Evolutionary conservation across 2,888 invertebrate genomes (phyloP), one percentile per base, ranked within the genome.

Genomic region (Lutraria lutraria): DNA sequence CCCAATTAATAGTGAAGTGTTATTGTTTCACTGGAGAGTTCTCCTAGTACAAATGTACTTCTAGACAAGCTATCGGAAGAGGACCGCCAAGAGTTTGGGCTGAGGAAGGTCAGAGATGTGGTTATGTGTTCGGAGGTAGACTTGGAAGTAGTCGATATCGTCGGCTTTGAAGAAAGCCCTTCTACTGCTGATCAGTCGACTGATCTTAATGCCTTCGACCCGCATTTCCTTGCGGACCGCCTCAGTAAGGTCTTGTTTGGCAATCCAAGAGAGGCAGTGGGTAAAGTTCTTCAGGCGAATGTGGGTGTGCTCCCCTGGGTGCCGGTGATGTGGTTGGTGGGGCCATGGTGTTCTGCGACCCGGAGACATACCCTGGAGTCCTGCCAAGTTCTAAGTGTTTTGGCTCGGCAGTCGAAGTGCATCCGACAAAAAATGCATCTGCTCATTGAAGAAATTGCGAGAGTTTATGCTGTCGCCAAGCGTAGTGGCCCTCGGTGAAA

Each of bases 401-500:
- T n/a, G 10, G 68, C 10, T 34, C 81, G 13, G 86, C 86, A 15
- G 43, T 86, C 16, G 86, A 68, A 52, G 68, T 86, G 12, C 81
- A 86, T 31, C 86, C 81, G 25, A n/a, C n/a, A 86, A 81, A 19
- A 86, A 81, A 52, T 83, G 83, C 83, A 63, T 21, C 21, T 63
- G 53, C 83, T 83, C 21, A 63, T 34, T 15, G 56, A 54, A 21
- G 80, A 34, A 8, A 12, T 19, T 79, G 12, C 21, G 34, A 12
- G 52, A 81, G 12, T 81, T 63, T 15, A 43, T 81, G 63, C 6
- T 16, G 25, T 68, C 68, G 3, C 34, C 10, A 12, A 43, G 31
- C 25, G 43, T 68, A 15, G 81, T 81, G 0, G 81, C 86, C 8
- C 60, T 86, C 2, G 86, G 86, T 12, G 81, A 86, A 29, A 86